Conservation (phyloP, 2,797 vertebrate genomes). For the Enteromius thamalakanensis region DNA sequence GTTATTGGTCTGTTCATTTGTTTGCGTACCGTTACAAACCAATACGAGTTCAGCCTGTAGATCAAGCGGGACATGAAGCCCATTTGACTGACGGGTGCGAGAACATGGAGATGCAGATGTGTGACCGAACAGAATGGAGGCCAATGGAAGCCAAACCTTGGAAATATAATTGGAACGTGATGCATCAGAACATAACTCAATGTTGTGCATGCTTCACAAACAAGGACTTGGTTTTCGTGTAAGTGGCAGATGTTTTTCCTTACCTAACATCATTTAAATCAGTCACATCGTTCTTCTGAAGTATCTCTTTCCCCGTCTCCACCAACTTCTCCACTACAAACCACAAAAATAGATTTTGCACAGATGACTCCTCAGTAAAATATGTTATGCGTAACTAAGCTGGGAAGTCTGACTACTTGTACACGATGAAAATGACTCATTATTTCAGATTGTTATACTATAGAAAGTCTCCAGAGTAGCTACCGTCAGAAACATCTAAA, state of each 20-base stretch:
- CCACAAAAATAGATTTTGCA: constrained; percentile 15
- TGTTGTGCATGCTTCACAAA: background rate
- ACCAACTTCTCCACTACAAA: constrained; percentile 88
- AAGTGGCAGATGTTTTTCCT: constrained; percentile 10
- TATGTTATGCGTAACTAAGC: background rate
- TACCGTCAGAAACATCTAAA: constrained; percentile 2
- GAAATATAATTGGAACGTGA: constrained; percentile 37
- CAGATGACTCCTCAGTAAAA: background rate
- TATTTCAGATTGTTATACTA: background rate
- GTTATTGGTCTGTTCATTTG: background rate
- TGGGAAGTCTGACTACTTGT: background rate
- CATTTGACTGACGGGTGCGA: constrained; percentile 91
- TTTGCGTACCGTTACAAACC: constrained; percentile 92
- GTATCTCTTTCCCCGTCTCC: constrained; percentile 84
- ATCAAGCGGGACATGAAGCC: constrained; percentile 87
- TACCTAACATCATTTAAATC: constrained; percentile 91
- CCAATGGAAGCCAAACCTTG: constrained; percentile 96
- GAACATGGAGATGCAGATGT: constrained; percentile 94
- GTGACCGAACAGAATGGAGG: constrained; percentile 93
- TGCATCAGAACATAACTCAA: background rate
- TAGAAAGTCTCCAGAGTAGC: constrained; percentile 1
- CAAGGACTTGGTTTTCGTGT: background rate
- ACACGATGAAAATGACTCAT: background rate
- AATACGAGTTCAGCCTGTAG: constrained; percentile 91
- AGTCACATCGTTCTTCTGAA: constrained; percentile 84